Percentiles rank a stretch among this genome's conserved stretches.
These are phyloP conservation scores for Disparrhopalites patrizii DNA, from an alignment of 2,888 invertebrate genomes.

Conservation along the genomic window DNA sequence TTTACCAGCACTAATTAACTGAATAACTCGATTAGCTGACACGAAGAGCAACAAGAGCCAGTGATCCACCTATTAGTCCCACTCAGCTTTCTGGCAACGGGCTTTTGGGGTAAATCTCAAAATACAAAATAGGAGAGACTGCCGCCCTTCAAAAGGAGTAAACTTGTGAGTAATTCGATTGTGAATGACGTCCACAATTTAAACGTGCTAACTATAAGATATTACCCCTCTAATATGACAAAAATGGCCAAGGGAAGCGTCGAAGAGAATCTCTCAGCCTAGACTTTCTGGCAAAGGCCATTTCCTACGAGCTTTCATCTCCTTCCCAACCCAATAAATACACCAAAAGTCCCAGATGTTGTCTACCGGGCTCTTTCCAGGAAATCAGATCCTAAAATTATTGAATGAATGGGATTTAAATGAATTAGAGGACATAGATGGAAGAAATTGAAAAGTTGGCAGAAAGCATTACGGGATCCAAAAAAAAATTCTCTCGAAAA, in stretches of 20 bases:
- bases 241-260: not conserved
- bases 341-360: too few relatives aligned
- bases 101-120: not conserved
- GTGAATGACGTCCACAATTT: not conserved
- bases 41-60: too few relatives aligned
- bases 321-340: too few relatives aligned
- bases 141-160: too few relatives aligned
- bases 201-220: not conserved
- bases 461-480: not conserved
- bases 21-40: too few relatives aligned
- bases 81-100: not conserved
- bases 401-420: not conserved
- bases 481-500: not conserved
- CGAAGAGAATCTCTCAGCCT: too few relatives aligned
- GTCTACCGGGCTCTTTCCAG: too few relatives aligned
- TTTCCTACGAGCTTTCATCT: not conserved
- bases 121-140: not conserved
- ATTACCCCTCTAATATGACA: not conserved
- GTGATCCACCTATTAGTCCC: too few relatives aligned
- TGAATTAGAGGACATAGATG: too few relatives aligned
- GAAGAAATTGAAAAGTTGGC: not conserved
- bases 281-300: too few relatives aligned
- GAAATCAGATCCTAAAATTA: too few relatives aligned
- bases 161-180: slow-evolving; percentile 6
- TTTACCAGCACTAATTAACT: too few relatives aligned